Evolutionary conservation across 1,140 invertebrate species (phyloP).

Genomic region (Tribolium castaneum): DNA sequence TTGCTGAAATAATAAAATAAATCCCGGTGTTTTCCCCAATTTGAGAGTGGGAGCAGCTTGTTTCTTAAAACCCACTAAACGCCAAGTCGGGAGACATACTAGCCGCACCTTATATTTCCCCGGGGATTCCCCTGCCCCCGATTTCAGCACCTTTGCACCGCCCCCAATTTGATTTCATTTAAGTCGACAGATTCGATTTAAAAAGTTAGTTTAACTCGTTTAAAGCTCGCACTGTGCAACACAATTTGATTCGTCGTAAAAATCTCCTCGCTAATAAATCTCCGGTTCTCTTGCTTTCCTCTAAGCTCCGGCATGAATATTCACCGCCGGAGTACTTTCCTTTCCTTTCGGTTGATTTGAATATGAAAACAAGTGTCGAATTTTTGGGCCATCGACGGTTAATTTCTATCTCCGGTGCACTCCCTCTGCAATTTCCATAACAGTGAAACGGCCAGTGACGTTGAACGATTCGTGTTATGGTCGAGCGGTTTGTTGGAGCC

Average conservation of each 20-base stretch:
- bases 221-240: not conserved
- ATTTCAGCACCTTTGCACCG: not conserved
- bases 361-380: conserved; percentile 21
- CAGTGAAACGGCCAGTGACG: not conserved
- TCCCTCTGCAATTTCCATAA: not conserved
- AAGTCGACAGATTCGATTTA: conserved; percentile 7
- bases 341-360: conserved; percentile 28
- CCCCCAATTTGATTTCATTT: not conserved
- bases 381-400: not conserved
- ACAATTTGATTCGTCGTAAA: not conserved
- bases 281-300: not conserved
- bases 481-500: not conserved
- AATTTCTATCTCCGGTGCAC: conserved; percentile 7
- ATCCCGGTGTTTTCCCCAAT: too few relatives aligned
- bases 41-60: not conserved
- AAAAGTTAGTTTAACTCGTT: not conserved
- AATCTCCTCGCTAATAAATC: conserved; percentile 13
- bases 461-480: not conserved
- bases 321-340: conserved; percentile 2
- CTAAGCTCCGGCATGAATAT: conserved; percentile 6
- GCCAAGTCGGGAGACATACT: not conserved
- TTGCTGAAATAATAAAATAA: too few relatives aligned
- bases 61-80: not conserved
- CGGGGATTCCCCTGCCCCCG: not conserved
- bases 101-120: not conserved